Conservation (phyloP, 2,888 invertebrate genomes). For the Brenthis daphne region DNA sequence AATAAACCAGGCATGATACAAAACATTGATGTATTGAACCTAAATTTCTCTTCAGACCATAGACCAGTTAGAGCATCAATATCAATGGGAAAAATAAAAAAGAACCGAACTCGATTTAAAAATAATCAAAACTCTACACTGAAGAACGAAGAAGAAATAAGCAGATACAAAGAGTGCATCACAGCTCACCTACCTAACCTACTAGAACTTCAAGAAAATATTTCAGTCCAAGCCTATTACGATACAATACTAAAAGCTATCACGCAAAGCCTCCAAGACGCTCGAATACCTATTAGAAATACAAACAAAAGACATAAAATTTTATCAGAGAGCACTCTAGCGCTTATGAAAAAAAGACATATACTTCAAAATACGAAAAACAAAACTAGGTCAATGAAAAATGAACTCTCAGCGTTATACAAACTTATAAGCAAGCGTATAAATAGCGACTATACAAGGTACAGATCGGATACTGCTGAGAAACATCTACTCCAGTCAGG, state of each 20-base stretch:
- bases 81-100: not conserved
- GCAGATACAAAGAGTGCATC: not conserved
- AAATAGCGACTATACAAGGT: slow-evolving; percentile 27
- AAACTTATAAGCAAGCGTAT: slow-evolving; percentile 22
- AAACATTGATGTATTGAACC: slow-evolving; percentile 27
- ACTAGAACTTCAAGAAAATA: not conserved
- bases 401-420: not conserved
- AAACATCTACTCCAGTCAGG: slow-evolving; percentile 24
- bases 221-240: slow-evolving; percentile 2
- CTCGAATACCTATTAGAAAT: not conserved
- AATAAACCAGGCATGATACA: slow-evolving; percentile 16
- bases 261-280: not conserved
- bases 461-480: slow-evolving; percentile 18
- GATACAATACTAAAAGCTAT: not conserved
- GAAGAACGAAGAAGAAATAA: slow-evolving; percentile 31
- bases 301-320: not conserved
- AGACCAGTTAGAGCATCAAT: slow-evolving; percentile 26
- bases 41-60: slow-evolving; percentile 30
- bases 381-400: slow-evolving; percentile 10
- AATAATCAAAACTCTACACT: slow-evolving; percentile 6
- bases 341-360: not conserved
- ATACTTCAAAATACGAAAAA: not conserved
- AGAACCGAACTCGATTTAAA: not conserved
- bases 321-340: not conserved
- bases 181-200: not conserved